Evolutionary conservation across 2,888 invertebrate genomes (phyloP).

Genomic region (Mystacides longicornis): DNA sequence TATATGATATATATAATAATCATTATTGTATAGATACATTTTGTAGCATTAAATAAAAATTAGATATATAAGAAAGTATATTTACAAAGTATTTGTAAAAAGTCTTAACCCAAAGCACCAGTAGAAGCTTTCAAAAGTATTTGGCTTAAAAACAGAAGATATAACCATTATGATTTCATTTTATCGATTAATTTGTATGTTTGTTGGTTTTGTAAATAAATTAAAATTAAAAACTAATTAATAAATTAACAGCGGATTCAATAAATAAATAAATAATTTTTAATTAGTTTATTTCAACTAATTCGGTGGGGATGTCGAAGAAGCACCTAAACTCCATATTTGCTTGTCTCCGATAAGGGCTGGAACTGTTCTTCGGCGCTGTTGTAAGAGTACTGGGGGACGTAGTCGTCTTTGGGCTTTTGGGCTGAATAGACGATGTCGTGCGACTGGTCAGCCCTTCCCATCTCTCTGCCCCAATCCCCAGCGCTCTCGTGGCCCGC

Average conservation of each 20-base stretch:
- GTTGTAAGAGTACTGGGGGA: not conserved
- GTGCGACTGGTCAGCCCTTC: constrained; percentile 34
- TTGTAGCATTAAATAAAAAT: too few relatives aligned
- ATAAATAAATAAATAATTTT: constrained; percentile 1
- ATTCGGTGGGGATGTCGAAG: not conserved
- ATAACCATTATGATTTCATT: too few relatives aligned
- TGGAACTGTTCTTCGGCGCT: not conserved
- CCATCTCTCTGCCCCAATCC: constrained; percentile 26
- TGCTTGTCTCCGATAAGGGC: not conserved
- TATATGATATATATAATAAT: too few relatives aligned
- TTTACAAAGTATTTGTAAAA: too few relatives aligned
- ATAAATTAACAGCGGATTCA: not conserved
- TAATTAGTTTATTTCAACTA: not conserved
- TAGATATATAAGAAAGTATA: too few relatives aligned
- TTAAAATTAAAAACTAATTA: not conserved
- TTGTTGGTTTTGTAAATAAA: too few relatives aligned
- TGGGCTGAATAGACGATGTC: constrained; percentile 59
- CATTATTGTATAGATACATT: too few relatives aligned
- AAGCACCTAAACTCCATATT: not conserved
- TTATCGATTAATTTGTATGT: too few relatives aligned
- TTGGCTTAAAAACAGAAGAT: too few relatives aligned
- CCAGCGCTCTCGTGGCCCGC: constrained; percentile 22
- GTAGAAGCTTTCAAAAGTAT: too few relatives aligned
- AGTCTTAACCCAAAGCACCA: too few relatives aligned
- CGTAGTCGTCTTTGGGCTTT: constrained; percentile 7